Evolutionary conservation across 2,888 invertebrate species (phyloP).

Genomic region (Melitaea athalia): DNA sequence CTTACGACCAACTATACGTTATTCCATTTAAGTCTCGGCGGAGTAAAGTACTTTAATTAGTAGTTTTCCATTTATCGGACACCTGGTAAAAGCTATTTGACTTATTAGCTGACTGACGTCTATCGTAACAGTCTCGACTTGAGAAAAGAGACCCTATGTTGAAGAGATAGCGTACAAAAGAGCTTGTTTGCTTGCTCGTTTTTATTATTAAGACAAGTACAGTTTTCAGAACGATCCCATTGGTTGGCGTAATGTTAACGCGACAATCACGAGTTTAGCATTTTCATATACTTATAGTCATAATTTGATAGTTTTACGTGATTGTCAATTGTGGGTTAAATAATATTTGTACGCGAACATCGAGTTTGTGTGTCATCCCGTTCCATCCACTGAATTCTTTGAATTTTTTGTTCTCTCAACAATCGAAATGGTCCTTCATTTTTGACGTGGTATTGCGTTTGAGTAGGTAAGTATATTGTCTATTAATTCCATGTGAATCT

Average conservation of each 20-base stretch:
- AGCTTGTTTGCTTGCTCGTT: slow-evolving; percentile 50
- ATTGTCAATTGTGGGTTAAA: slow-evolving; percentile 32
- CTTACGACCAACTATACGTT: slow-evolving; percentile 63
- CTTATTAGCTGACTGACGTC: slow-evolving; percentile 62
- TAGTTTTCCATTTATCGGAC: slow-evolving; percentile 75
- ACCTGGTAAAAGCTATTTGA: slow-evolving; percentile 74
- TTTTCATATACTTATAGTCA: slow-evolving; percentile 75
- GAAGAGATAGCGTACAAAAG: slow-evolving; percentile 53
- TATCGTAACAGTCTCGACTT: slow-evolving; percentile 40
- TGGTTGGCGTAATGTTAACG: slow-evolving; percentile 71
- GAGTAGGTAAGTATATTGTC: slow-evolving; percentile 69
- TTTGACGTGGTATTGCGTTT: slow-evolving; percentile 61
- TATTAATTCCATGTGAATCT: slow-evolving; percentile 50
- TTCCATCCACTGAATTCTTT: slow-evolving; percentile 14
- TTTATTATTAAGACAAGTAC: slow-evolving; percentile 57
- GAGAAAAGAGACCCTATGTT: slow-evolving; percentile 57
- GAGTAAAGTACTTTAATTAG: slow-evolving; percentile 76
- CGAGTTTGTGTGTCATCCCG: slow-evolving; percentile 1
- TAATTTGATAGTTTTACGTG: slow-evolving; percentile 59
- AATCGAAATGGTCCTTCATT: slow-evolving; percentile 67
- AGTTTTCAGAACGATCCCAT: slow-evolving; percentile 65
- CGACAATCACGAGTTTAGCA: slow-evolving; percentile 68
- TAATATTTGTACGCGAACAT: slow-evolving; percentile 17
- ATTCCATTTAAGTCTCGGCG: slow-evolving; percentile 65
- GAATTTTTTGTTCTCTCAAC: slow-evolving; percentile 45